A percentile compares a stretch with the other conserved stretches of the same genome.
Conservation (phyloP, 2,113 vertebrate species). For the Ammodytes marinus region DNA sequence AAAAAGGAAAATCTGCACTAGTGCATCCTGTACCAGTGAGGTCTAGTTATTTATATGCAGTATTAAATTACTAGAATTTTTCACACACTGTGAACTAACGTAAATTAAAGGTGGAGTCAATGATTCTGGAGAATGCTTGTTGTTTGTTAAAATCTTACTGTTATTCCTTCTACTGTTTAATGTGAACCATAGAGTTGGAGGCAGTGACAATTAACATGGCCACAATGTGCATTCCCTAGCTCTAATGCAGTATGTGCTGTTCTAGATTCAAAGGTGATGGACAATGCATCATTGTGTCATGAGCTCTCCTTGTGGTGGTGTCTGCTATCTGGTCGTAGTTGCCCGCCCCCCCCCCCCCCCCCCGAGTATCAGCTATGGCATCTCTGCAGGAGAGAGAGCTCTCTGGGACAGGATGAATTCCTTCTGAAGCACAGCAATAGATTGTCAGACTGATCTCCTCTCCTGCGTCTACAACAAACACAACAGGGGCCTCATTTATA, state of each 20-base stretch:
- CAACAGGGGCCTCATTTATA: conserved; percentile 12
- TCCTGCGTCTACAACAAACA: conserved; percentile 1
- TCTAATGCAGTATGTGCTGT: conserved; percentile 25
- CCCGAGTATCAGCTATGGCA: conserved; percentile 39
- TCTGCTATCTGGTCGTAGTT: conserved; percentile 36
- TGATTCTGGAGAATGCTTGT: no score
- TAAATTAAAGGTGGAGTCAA: background rate
- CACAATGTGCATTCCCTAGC: conserved; percentile 28
- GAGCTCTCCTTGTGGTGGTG: conserved; percentile 35
- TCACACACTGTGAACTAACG: background rate
- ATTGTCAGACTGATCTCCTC: conserved; percentile 13
- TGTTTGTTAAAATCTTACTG: no score
- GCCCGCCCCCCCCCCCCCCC: conserved; percentile 26
- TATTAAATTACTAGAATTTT: background rate
- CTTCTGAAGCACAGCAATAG: conserved; percentile 13
- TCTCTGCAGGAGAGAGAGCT: conserved; percentile 23
- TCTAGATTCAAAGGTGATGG: conserved; percentile 45
- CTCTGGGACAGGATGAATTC: conserved; percentile 17
- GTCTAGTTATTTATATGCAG: background rate
- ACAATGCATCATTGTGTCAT: conserved; percentile 50
- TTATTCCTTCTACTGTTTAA: conserved; percentile 21
- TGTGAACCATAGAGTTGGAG: background rate
- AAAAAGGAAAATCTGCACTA: background rate
- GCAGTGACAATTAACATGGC: conserved; percentile 21
- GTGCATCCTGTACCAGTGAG: background rate